Percentiles rank a stretch among this genome's conserved stretches.
Conservation (phyloP, 37 sponge, comb jelly and placozoan species). For the Dysidea cf. avara region DNA sequence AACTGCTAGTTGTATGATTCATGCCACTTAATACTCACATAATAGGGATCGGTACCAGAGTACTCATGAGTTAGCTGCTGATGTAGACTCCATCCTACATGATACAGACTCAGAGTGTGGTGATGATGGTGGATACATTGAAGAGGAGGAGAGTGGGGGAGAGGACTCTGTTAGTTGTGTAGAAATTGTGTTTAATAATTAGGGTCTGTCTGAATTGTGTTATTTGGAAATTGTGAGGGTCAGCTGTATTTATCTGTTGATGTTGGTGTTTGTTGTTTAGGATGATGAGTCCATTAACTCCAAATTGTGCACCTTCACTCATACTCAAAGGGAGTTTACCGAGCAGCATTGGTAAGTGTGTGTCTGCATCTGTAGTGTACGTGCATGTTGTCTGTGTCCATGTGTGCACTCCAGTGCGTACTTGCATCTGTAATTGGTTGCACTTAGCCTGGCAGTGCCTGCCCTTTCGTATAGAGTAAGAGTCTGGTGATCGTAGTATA, state of each 20-base stretch:
- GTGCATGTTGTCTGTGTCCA: background rate
- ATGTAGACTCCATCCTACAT: conserved; percentile 25
- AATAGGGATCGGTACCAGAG: too few species aligned
- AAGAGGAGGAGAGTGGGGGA: conserved; percentile 34
- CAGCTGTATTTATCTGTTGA: background rate
- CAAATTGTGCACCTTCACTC: conserved; percentile 86
- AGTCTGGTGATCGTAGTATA: too few species aligned
- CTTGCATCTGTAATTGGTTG: conserved; percentile 6
- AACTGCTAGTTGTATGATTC: too few species aligned
- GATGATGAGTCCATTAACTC: conserved; percentile 71
- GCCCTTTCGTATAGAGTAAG: too few species aligned
- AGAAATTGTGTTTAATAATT: too few species aligned
- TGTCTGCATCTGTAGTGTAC: background rate
- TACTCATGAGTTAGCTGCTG: conserved; percentile 2
- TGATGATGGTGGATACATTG: background rate
- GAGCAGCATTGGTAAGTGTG: conserved; percentile 77
- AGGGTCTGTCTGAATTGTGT: background rate
- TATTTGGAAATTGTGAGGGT: background rate
- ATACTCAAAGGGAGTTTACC: conserved; percentile 66
- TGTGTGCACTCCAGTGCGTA: too few species aligned
- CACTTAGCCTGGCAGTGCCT: background rate
- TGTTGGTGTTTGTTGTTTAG: conserved; percentile 7
- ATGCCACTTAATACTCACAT: too few species aligned
- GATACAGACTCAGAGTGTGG: conserved; percentile 15
- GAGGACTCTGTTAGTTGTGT: conserved; percentile 37